Evolutionary conservation across 1,140 invertebrate genomes (phyloP), one percentile per base, ranked within the genome.

Genomic region (Ceratina australensis): DNA sequence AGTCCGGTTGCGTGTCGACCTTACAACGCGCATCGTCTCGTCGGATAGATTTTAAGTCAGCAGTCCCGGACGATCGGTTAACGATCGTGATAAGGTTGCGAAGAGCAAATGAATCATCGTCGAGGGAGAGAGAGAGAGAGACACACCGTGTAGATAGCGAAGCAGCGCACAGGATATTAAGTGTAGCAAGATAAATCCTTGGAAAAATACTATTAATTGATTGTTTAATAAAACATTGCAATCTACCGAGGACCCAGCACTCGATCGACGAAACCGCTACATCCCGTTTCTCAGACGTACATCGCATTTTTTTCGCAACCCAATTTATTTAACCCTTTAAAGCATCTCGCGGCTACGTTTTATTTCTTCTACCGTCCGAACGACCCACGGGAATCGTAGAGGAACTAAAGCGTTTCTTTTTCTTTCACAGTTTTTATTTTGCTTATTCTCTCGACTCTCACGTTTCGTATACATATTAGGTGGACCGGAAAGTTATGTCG

Each of bases 171-270:
- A 71, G 18, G 50, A 68, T 54, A 59, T 33, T 49, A 61, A 77
- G 72, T 80, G 72, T 83, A 81, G 60, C 69, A 74, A 84, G 72
- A 71, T 22, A 57, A 66, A 73, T 80, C 24, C 78, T 69, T 84
- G 42, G 66, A 72, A 82, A 49, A 56, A 42, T n/a, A n/a, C 33
- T 42, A 42, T 4, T 16, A 50, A 75, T 68, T 77, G 64, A 60
- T 84, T 77, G 57, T 86, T 82, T 80, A 87, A 87, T 85, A 87
- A 87, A 87, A 82, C 73, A 84, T 74, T 78, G 49, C 67, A 71
- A 61, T 77, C 57, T 54, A 86, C 26, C 69, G 79, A 82, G 75
- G 78, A 80, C 74, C 79, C 71, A 84, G 22, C 28, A 77, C 73
- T 81, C 52, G 57, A 72, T 75, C 76, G 66, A 60, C 63, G n/a